Base-by-base conservation (phyloP, 64 coral and sea anemone genomes). In the Montipora foliosa region DNA sequence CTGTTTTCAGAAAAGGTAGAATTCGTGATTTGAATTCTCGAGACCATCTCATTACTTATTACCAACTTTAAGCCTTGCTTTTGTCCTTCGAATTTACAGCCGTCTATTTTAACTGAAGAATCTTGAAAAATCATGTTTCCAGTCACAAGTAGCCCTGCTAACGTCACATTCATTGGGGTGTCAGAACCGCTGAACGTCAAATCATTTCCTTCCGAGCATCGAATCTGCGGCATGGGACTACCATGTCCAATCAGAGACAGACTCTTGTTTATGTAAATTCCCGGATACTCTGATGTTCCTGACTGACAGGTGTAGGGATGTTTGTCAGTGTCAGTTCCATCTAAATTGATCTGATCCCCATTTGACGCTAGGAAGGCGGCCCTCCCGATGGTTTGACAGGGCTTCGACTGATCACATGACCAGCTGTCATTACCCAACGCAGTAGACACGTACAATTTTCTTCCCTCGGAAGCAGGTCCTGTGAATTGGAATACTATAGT, bases 201-300 rank as follows among this genome's bases (percentile, higher is more conserved):
- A 11, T n/a, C 49, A 14, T 12, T 78, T 78, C 77, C 52, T 25
- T 87, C 74, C 9, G 47, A 24, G 74, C 90, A 95, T 76, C 62
- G 53, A n/a, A 95, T 79, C 17, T 62, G 51, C 45, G 55, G 46
- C 83, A 48, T 20, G 19, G 19, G 94, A 89, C 21, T 9, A 1
- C 44, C 62, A 70, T 75, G 57, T 37, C 94, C 94, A 44, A 92
- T 68, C 37, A 95, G 70, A 22, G 51, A 67, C 44, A 95, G 58
- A 20, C 78, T 89, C 51, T 92, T 95, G 16, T 92, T 78, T 19
- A 89, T 49, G 47, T 89, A 92, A 80, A 95, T 78, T 58, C 94
- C 94, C 62, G 55, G 77, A 77, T 87, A 29, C 53, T 51, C 14
- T 82, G 74, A 49, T 1, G 74, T 81, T 47, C 45, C 25, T 68